Evolutionary conservation across 2,113 vertebrate genomes (phyloP).

Genomic region (Gavia stellata): DNA sequence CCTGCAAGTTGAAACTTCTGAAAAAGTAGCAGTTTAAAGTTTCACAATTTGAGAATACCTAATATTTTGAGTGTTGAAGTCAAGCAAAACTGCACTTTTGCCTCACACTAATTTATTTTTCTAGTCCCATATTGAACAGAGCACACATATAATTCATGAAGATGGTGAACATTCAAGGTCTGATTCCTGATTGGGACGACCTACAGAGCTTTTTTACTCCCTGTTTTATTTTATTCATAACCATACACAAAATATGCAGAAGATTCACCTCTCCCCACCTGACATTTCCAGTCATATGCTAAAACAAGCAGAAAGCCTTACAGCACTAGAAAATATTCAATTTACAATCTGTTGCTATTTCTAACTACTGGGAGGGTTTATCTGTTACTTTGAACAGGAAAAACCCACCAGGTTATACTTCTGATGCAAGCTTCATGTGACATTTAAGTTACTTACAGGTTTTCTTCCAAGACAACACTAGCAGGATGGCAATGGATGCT

Average conservation of each 20-base stretch:
- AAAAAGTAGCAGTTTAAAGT: neutral
- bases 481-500: neutral
- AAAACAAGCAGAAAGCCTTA: neutral
- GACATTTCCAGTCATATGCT: neutral
- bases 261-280: neutral
- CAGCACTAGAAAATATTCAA: fast-evolving
- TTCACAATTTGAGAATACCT: neutral
- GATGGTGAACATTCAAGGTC: neutral
- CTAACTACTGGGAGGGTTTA: neutral
- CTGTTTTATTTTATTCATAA: neutral
- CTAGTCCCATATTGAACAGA: neutral
- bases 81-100: neutral
- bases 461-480: neutral
- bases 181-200: neutral
- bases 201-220: neutral
- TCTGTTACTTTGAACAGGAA: neutral
- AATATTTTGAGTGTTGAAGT: neutral
- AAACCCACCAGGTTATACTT: neutral
- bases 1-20: neutral
- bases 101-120: neutral
- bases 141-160: neutral
- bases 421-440: neutral
- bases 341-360: neutral
- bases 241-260: neutral
- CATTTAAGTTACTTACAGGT: neutral